Percentiles rank a stretch among this genome's conserved stretches.
Evolutionary conservation across 2,888 invertebrate species (phyloP).

Genomic region (Lydus trimaculatus): DNA sequence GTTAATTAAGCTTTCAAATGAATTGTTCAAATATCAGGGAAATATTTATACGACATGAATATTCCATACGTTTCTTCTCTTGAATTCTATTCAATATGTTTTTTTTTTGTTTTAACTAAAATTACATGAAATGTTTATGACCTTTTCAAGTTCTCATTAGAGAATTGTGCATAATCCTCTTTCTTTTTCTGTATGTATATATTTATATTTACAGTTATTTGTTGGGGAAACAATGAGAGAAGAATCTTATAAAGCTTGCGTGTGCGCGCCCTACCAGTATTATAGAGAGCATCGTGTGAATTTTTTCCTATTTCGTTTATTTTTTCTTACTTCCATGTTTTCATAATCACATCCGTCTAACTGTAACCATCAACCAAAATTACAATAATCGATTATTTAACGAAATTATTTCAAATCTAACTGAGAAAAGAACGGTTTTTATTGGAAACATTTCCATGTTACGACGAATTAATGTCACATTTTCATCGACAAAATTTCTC

Average conservation of each 20-base stretch:
- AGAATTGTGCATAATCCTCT: not conserved
- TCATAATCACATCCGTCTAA: not conserved
- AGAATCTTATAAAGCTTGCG: constrained; percentile 9
- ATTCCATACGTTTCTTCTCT: not conserved
- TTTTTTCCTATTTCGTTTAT: not conserved
- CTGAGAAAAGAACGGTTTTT: not conserved
- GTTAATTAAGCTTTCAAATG: not conserved
- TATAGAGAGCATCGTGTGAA: constrained; percentile 28
- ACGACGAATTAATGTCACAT: not conserved
- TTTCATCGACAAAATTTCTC: not conserved
- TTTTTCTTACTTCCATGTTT: too few species aligned
- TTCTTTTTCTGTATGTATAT: not conserved
- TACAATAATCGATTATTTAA: not conserved
- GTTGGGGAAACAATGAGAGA: constrained; percentile 27
- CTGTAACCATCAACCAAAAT: not conserved
- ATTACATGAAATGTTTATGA: not conserved
- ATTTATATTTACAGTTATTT: not conserved
- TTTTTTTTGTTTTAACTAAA: not conserved
- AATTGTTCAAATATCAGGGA: not conserved
- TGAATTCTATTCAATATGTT: not conserved
- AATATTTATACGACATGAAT: not conserved
- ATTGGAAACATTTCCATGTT: not conserved
- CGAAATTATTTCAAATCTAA: not conserved
- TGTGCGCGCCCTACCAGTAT: constrained; percentile 31
- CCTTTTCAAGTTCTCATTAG: constrained; percentile 1